These are phyloP conservation scores for Chaunax sp. DNA, from an alignment of 2,797 vertebrate genomes.

Conservation along the genomic window DNA sequence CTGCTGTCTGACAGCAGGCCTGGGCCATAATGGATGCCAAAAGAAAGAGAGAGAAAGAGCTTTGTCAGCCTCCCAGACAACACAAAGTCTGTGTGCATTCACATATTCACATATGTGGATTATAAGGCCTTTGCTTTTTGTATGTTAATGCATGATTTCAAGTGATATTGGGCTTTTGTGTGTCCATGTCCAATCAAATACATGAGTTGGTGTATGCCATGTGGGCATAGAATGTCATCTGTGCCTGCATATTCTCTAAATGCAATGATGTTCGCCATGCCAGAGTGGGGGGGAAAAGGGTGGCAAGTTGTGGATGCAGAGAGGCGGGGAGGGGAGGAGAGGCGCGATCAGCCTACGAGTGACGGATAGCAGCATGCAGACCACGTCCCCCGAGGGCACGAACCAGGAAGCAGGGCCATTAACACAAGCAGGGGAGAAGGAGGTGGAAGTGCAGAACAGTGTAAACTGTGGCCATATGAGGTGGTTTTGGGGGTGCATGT, in stretches of 20 bases:
- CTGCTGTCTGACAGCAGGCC: slow-evolving; percentile 82
- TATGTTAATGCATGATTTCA: slow-evolving; percentile 27
- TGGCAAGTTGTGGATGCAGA: slow-evolving; percentile 51
- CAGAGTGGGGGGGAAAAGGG: slow-evolving; percentile 21
- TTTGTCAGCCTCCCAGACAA: slow-evolving; percentile 75
- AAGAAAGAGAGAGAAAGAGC: slow-evolving; percentile 75
- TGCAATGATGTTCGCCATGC: slow-evolving; percentile 36
- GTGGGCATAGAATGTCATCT: slow-evolving; percentile 9
- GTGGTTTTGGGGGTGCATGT: not conserved
- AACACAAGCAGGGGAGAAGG: slow-evolving; percentile 59
- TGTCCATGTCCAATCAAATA: slow-evolving; percentile 11
- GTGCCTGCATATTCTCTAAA: slow-evolving; percentile 36
- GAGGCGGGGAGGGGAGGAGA: slow-evolving; percentile 19
- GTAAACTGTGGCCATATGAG: slow-evolving; percentile 56
- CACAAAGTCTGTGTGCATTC: slow-evolving; percentile 52
- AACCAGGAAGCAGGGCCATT: slow-evolving; percentile 70
- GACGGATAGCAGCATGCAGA: slow-evolving; percentile 74
- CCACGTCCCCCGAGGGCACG: slow-evolving; percentile 65
- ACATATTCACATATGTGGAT: slow-evolving; percentile 54
- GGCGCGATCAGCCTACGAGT: slow-evolving; percentile 49
- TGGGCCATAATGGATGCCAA: slow-evolving; percentile 79
- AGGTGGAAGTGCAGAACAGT: slow-evolving; percentile 32
- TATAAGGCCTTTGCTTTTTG: slow-evolving; percentile 38
- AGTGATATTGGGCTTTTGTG: slow-evolving; percentile 17
- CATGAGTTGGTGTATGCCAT: slow-evolving; percentile 13